These are phyloP conservation scores for Lagorchestes hirsutus DNA, from an alignment of 2,797 vertebrate genomes.

Conservation along the genomic window DNA sequence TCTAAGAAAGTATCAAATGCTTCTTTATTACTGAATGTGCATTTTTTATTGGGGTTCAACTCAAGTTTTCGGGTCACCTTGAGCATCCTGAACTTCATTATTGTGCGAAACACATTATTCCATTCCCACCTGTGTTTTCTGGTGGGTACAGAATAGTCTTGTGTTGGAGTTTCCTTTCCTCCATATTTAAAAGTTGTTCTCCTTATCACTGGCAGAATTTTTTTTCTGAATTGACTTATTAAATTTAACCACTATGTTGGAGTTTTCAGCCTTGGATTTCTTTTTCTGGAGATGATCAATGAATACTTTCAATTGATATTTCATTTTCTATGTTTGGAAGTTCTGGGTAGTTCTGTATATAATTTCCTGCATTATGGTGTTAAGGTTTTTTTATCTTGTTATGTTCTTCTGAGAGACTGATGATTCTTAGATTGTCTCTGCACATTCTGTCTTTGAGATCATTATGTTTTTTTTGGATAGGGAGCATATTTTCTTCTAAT, in stretches of 20 bases:
- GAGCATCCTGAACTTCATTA: neutral
- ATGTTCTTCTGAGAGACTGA: neutral
- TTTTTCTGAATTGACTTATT: neutral
- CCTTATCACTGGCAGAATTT: neutral
- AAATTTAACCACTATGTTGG: neutral
- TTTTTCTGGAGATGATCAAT: too few species aligned
- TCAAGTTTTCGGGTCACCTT: neutral
- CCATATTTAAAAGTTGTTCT: neutral
- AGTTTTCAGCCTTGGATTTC: neutral
- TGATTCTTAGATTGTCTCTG: neutral
- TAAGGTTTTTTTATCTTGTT: neutral
- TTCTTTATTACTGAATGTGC: neutral
- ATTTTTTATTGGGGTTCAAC: neutral
- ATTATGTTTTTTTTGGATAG: neutral
- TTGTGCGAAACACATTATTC: neutral
- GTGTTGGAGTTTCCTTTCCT: neutral
- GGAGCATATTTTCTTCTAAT: neutral
- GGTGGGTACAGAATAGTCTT: neutral
- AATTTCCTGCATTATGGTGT: neutral
- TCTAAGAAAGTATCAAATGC: neutral
- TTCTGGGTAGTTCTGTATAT: neutral
- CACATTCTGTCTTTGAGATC: neutral
- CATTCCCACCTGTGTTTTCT: neutral
- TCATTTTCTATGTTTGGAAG: neutral
- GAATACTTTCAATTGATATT: neutral